Evolutionary conservation across 1,140 invertebrate species (phyloP).

Genomic region (Drosophila simulans): DNA sequence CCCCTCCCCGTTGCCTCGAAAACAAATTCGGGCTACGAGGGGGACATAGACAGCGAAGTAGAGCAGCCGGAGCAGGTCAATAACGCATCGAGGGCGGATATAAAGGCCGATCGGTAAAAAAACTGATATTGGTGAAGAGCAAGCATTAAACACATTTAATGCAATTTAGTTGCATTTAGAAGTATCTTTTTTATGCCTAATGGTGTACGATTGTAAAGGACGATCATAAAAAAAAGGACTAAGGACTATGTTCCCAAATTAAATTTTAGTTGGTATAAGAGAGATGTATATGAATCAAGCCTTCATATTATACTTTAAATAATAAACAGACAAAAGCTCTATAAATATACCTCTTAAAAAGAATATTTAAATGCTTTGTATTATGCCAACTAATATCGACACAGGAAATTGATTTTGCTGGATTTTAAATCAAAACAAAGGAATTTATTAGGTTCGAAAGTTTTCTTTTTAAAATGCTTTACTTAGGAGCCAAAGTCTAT

Average conservation of each 20-base stretch:
- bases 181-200: background rate
- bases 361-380: too few species aligned
- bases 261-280: background rate
- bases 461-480: too few species aligned
- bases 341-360: background rate
- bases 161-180: background rate
- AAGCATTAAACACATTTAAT: background rate
- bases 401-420: too few species aligned
- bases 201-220: background rate
- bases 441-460: too few species aligned
- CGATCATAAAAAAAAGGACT: background rate
- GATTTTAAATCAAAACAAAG: too few species aligned
- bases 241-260: background rate
- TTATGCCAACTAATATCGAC: too few species aligned
- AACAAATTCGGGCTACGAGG: slow-evolving; percentile 59
- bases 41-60: slow-evolving; percentile 57
- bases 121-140: background rate
- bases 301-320: background rate
- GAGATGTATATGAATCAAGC: too few species aligned
- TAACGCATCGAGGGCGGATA: background rate
- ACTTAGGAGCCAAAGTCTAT: too few species aligned
- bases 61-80: slow-evolving; percentile 8
- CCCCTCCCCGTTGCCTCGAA: background rate
- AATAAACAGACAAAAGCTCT: background rate
- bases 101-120: background rate